Evolutionary conservation across 1,140 invertebrate genomes (phyloP).

Genomic region (Spodoptera litura): DNA sequence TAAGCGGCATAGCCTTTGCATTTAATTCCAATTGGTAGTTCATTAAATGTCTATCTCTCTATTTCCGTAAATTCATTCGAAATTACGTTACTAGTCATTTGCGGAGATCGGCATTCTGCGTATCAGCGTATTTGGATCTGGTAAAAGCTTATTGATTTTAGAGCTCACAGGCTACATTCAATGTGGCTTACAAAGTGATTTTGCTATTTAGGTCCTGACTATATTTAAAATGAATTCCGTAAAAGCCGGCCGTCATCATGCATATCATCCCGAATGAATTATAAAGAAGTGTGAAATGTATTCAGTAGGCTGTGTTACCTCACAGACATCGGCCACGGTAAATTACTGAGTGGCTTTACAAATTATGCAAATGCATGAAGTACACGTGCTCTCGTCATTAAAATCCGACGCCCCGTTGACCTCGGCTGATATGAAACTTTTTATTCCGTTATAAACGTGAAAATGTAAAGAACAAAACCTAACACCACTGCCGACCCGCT

Average conservation of each 20-base stretch:
- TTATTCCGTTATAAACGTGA: constrained; percentile 47
- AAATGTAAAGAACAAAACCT: constrained; percentile 41
- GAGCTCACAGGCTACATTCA: too few relatives aligned
- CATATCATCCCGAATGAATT: constrained; percentile 15
- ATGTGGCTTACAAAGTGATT: too few relatives aligned
- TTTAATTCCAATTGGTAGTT: too few relatives aligned
- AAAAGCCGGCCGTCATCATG: too few relatives aligned
- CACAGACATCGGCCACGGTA: constrained; percentile 9
- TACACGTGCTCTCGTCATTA: constrained; percentile 63
- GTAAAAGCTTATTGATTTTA: constrained; percentile 9
- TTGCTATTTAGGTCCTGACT: too few relatives aligned
- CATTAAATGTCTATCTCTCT: not conserved
- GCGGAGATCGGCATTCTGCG: not conserved
- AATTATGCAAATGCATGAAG: constrained; percentile 64
- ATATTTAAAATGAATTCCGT: too few relatives aligned
- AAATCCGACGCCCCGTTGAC: constrained; percentile 64
- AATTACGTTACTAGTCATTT: not conserved
- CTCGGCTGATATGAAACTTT: constrained; percentile 37
- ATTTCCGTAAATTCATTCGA: constrained; percentile 6
- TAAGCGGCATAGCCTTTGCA: too few relatives aligned
- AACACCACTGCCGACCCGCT: not conserved
- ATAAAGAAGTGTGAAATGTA: constrained; percentile 12
- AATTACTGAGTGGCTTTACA: constrained; percentile 57
- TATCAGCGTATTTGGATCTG: not conserved
- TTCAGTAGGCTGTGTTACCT: constrained; percentile 12